These are phyloP conservation scores for Indicator maculatus DNA, from an alignment of 2,113 vertebrate species.

Conservation along the genomic window DNA sequence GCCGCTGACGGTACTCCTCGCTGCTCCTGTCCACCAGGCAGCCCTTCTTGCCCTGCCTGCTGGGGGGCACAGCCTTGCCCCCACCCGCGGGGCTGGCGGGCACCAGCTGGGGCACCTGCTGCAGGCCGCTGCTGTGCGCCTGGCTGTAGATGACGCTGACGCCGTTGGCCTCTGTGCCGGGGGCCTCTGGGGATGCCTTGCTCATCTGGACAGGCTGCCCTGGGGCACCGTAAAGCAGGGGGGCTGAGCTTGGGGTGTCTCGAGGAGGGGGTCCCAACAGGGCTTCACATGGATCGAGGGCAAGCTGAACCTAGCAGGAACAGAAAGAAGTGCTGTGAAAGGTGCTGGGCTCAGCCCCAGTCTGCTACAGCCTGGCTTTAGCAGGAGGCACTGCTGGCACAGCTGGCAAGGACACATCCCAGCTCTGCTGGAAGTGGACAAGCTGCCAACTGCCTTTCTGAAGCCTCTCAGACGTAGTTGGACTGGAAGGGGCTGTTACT, in stretches of 20 bases:
- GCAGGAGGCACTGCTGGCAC: neutral
- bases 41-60: slow-evolving; percentile 89
- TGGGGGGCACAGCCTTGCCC: slow-evolving; percentile 84
- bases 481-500: slow-evolving; percentile 56
- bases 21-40: slow-evolving; percentile 87
- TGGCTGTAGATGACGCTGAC: slow-evolving; percentile 87
- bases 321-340: slow-evolving; percentile 6
- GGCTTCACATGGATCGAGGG: slow-evolving; percentile 59
- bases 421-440: slow-evolving; percentile 11
- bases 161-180: slow-evolving; percentile 79
- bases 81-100: slow-evolving; percentile 83
- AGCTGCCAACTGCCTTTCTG: slow-evolving; percentile 40
- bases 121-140: slow-evolving; percentile 78
- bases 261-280: slow-evolving; percentile 42
- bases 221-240: slow-evolving; percentile 17
- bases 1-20: slow-evolving; percentile 91
- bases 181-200: slow-evolving; percentile 84
- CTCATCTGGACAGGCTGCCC: slow-evolving; percentile 87
- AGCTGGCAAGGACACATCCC: neutral
- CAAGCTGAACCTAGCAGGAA: slow-evolving; percentile 51
- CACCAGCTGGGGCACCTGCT: slow-evolving; percentile 89
- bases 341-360: slow-evolving; percentile 13
- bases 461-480: slow-evolving; percentile 30
- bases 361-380: neutral
- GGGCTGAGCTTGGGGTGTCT: neutral